Base-by-base conservation (phyloP, 2,113 vertebrate species). In the Oreotrochilus melanogaster region DNA sequence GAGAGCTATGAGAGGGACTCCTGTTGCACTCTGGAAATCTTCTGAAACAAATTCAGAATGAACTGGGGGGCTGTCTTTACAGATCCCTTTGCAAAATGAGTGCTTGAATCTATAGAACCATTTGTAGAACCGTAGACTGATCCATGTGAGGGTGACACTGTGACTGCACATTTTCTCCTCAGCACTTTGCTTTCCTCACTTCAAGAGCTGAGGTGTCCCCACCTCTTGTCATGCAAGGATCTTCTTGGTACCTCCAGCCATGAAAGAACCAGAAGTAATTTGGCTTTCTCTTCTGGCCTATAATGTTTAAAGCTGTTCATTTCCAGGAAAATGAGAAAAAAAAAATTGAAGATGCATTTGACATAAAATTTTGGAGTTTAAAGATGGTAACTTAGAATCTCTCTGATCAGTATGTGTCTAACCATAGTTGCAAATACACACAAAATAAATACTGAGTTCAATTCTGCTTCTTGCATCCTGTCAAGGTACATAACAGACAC, bases 41-140 rank as follows among this genome's bases (percentile, higher is more conserved):
- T 70, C 65, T 39, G n/a, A 42, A 78, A 23, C 33, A 45, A 58
- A 88, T 45, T 39, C 4, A 0, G 24, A 51, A 82, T 67, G 27
- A 54, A 23, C 0, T 11, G 4, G 1, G 6, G 28, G 9, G 2
- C 3, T 1, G 4, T 31, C 19, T 76, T 50, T 54, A 37, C 11
- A 62, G 18, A 13, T 28, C 31, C 47, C 27, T 73, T 60, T 75
- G 64, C 25, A 66, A 70, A 66, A 70, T 27, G 33, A 74, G 33
- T 23, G 10, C 18, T 56, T 39, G 14, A 78, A 70, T 64, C 18
- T 30, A 14, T 2, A 23, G 28, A 54, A 45, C 8, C 14, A 8
- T 45, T 22, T 8, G 10, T 37, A 37, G 31, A 78, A 6, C 39
- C n/a, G 13, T 27, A 28, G 18, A 11, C 1, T 1, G 9, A 64